Evolutionary conservation across 2,888 invertebrate genomes (phyloP).

Genomic region (Mellilla xanthometata): DNA sequence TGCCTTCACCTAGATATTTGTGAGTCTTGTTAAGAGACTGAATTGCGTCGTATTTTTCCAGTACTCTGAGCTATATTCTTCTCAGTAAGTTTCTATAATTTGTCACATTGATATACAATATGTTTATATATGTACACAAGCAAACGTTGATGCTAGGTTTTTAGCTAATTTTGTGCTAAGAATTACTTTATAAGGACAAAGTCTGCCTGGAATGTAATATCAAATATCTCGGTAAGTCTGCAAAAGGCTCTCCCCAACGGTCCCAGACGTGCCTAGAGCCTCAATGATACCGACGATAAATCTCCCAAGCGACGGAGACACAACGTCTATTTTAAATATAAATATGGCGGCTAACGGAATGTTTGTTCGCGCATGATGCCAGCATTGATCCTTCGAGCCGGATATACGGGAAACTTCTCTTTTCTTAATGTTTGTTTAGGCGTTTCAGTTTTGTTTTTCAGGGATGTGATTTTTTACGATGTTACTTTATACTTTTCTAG

Average conservation of each 20-base stretch:
- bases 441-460: no score
- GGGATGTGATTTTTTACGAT: no score
- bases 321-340: constrained; percentile 30
- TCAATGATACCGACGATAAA: constrained; percentile 14
- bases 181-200: no score
- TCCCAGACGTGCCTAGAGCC: background rate
- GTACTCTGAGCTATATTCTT: background rate
- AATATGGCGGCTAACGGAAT: constrained; percentile 30
- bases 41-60: background rate
- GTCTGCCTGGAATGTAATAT: background rate
- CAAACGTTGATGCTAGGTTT: no score
- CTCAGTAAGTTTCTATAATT: no score
- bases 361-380: constrained; percentile 18
- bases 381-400: constrained; percentile 22
- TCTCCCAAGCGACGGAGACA: constrained; percentile 25
- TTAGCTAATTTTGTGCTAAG: no score
- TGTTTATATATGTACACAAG: no score
- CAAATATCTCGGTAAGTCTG: background rate
- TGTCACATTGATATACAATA: no score
- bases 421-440: no score
- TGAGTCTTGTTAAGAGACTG: background rate
- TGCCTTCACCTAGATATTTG: constrained; percentile 4
- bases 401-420: no score
- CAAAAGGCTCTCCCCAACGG: background rate
- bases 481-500: no score